Evolutionary conservation across 1,140 invertebrate genomes (phyloP).

Genomic region (Antheraea pernyi): DNA sequence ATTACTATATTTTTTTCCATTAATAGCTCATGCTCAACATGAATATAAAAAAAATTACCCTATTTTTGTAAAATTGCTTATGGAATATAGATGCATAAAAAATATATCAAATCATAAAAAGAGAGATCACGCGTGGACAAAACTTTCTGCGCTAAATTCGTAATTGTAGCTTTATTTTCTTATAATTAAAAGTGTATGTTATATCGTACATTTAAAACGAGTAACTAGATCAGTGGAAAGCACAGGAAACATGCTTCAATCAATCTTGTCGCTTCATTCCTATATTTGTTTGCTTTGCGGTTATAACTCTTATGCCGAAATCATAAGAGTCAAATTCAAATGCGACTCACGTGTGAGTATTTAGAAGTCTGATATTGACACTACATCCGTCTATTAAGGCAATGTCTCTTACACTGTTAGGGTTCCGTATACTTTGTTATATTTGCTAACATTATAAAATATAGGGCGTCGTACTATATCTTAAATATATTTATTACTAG

Average conservation of each 20-base stretch:
- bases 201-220: neutral
- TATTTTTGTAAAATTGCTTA: neutral
- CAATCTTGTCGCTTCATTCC: constrained; percentile 37
- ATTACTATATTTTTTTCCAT: too few relatives aligned
- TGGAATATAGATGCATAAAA: too few relatives aligned
- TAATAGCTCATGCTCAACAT: too few relatives aligned
- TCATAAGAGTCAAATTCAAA: neutral
- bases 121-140: neutral
- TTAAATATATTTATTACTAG: too few relatives aligned
- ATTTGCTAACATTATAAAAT: neutral
- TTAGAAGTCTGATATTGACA: constrained; percentile 14
- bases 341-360: neutral
- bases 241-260: constrained; percentile 53
- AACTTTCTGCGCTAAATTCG: neutral
- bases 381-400: constrained; percentile 8
- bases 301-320: constrained; percentile 3
- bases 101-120: neutral
- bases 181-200: neutral
- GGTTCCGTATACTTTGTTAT: neutral
- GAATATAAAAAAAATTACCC: too few relatives aligned
- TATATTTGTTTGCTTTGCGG: constrained; percentile 1
- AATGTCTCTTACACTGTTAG: neutral
- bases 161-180: neutral
- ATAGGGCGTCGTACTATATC: too few relatives aligned
- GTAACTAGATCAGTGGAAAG: constrained; percentile 61